A percentile compares a stretch with the other conserved stretches of the same genome.
These are phyloP conservation scores for Potamarius usumacintae DNA, from an alignment of 2,113 vertebrate genomes.

Conservation along the genomic window DNA sequence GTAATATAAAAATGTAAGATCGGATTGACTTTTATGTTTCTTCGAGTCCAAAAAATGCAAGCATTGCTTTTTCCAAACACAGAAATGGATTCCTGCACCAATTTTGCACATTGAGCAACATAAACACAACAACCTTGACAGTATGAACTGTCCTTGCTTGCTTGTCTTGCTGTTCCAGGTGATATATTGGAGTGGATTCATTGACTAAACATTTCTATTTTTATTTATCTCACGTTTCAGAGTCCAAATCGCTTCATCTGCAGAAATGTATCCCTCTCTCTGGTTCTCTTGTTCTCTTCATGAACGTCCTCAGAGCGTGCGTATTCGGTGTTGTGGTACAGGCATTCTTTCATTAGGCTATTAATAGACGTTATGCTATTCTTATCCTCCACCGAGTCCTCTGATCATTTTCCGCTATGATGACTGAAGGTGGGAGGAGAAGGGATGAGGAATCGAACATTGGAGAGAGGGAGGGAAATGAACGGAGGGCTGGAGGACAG, in stretches of 20 bases:
- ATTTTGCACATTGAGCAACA: not conserved
- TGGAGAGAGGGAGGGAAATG: not conserved
- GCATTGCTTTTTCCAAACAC: not conserved
- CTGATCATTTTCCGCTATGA: conserved; percentile 48
- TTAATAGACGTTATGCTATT: conserved; percentile 51
- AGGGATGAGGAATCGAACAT: not conserved
- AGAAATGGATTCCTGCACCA: not conserved
- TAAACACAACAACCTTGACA: conserved; percentile 12
- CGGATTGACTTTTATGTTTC: not conserved
- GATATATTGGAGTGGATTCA: conserved; percentile 7
- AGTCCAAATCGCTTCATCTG: conserved; percentile 31
- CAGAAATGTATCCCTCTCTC: conserved; percentile 36
- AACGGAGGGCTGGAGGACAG: not conserved
- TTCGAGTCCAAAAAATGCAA: not conserved
- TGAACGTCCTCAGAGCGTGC: not conserved
- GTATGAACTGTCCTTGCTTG: not conserved
- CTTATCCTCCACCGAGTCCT: conserved; percentile 42
- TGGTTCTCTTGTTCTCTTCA: conserved; percentile 24
- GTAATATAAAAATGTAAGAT: not conserved
- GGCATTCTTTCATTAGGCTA: conserved; percentile 41
- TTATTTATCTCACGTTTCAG: not conserved
- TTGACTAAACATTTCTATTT: conserved; percentile 49
- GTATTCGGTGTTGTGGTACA: conserved; percentile 14
- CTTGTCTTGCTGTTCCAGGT: not conserved
- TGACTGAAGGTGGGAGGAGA: conserved; percentile 30